Evolutionary conservation across 2,888 invertebrate species (phyloP).

Genomic region (Drosophila aldrichi): DNA sequence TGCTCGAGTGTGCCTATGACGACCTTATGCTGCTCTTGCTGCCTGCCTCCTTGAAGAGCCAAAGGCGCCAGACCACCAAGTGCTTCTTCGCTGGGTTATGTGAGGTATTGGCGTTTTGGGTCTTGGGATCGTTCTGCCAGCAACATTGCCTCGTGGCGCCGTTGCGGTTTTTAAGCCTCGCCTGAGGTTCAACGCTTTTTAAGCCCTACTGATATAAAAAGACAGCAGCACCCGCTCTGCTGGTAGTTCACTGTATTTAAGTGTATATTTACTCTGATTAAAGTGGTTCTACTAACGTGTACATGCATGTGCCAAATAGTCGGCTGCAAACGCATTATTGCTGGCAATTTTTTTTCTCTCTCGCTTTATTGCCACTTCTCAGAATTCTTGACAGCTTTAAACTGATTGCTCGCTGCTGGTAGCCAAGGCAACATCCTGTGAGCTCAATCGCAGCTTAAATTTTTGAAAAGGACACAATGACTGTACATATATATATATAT

Average conservation of each 20-base stretch:
- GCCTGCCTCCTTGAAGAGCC: slow-evolving; percentile 29
- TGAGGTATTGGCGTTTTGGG: slow-evolving; percentile 41
- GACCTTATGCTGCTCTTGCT: slow-evolving; percentile 31
- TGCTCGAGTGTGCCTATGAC: slow-evolving; percentile 52
- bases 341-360: slow-evolving; percentile 57
- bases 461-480: slow-evolving; percentile 25
- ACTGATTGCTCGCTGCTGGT: slow-evolving; percentile 70
- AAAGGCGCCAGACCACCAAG: slow-evolving; percentile 46
- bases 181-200: slow-evolving; percentile 27
- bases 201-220: slow-evolving; percentile 2
- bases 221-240: not conserved
- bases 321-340: slow-evolving; percentile 48
- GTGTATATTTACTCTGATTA: slow-evolving; percentile 58
- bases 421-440: slow-evolving; percentile 51
- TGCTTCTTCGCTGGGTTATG: slow-evolving; percentile 31
- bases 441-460: slow-evolving; percentile 21
- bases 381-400: slow-evolving; percentile 71
- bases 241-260: slow-evolving; percentile 12
- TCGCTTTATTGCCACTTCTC: slow-evolving; percentile 64
- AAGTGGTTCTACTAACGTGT: slow-evolving; percentile 43
- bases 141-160: slow-evolving; percentile 42
- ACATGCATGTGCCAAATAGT: slow-evolving; percentile 38
- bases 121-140: slow-evolving; percentile 33
- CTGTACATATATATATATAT: not conserved
- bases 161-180: slow-evolving; percentile 58